A percentile compares a stretch with the other conserved stretches of the same genome.
These are phyloP conservation scores for Epinephelus fuscoguttatus DNA, from an alignment of 2,113 vertebrate genomes.

Conservation along the genomic window DNA sequence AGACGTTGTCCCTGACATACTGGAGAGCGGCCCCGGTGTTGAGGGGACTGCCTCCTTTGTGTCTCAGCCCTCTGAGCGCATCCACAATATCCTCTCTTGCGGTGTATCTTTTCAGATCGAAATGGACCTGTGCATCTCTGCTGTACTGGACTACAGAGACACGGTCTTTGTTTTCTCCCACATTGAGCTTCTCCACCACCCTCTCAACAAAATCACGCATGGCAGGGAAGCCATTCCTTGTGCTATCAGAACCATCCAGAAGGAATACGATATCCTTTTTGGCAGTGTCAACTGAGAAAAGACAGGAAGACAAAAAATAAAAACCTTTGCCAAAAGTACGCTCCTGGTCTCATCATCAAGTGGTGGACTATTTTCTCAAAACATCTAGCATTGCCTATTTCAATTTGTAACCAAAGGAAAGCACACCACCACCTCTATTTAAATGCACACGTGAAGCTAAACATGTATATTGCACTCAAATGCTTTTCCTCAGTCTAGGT, in stretches of 20 bases:
- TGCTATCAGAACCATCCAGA: too few species aligned
- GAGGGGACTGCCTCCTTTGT: conserved; percentile 74
- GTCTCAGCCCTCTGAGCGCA: conserved; percentile 40
- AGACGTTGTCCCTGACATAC: conserved; percentile 66
- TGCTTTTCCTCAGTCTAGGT: too few species aligned
- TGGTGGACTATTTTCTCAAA: too few species aligned
- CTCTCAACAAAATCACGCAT: conserved; percentile 65
- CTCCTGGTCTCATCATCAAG: too few species aligned
- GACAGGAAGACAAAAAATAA: too few species aligned
- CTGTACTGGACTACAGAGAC: conserved; percentile 70
- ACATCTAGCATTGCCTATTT: too few species aligned
- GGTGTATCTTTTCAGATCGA: conserved; percentile 63
- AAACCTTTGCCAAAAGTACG: too few species aligned
- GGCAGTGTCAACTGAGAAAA: too few species aligned
- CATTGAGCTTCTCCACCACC: conserved; percentile 56
- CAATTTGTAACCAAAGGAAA: accelerated
- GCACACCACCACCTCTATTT: too few species aligned
- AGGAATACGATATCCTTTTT: too few species aligned
- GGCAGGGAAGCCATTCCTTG: conserved; percentile 59
- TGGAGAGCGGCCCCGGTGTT: conserved; percentile 85
- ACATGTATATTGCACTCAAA: too few species aligned
- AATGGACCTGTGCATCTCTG: conserved; percentile 56
- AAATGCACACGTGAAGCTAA: too few species aligned
- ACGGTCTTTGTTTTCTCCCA: conserved; percentile 60
- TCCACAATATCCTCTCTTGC: conserved; percentile 61